phyloP scores from a whole-genome alignment of 2,797 vertebrate species.

The Semotilus atromaculatus region DNA sequence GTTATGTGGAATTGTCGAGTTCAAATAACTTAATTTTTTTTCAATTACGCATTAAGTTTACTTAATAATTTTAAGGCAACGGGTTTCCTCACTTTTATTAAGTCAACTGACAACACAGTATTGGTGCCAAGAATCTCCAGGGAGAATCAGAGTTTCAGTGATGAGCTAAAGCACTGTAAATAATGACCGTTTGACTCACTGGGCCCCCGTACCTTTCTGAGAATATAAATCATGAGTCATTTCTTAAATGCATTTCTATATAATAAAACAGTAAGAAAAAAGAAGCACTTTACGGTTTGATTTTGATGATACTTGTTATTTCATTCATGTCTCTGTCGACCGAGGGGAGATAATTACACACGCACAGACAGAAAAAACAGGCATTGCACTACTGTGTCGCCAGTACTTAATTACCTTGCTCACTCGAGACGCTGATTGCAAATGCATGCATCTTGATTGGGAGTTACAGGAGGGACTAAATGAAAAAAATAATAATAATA shows the following conservation, averaged over 20 bases:
- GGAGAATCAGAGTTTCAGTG: background rate
- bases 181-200: background rate
- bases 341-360: conserved; percentile 56
- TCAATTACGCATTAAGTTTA: no score
- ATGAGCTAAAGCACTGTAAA: background rate
- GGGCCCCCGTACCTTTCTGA: background rate
- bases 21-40: no score
- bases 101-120: background rate
- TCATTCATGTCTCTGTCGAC: conserved; percentile 63
- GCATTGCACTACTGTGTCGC: conserved; percentile 61
- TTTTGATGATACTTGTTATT: conserved; percentile 67
- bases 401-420: conserved; percentile 75
- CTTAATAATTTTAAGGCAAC: no score
- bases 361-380: conserved; percentile 36
- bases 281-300: conserved; percentile 29
- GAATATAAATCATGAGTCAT: background rate
- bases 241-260: conserved; percentile 3
- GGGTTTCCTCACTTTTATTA: no score
- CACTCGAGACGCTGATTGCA: conserved; percentile 76
- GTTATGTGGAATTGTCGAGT: no score
- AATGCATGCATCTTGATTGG: conserved; percentile 77
- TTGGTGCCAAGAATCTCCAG: background rate
- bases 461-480: conserved; percentile 62
- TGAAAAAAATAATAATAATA: background rate
- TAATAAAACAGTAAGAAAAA: background rate